Evolutionary conservation across 2,888 invertebrate genomes (phyloP), one percentile per base, ranked within the genome.

Genomic region (Brachypterus glaber): DNA sequence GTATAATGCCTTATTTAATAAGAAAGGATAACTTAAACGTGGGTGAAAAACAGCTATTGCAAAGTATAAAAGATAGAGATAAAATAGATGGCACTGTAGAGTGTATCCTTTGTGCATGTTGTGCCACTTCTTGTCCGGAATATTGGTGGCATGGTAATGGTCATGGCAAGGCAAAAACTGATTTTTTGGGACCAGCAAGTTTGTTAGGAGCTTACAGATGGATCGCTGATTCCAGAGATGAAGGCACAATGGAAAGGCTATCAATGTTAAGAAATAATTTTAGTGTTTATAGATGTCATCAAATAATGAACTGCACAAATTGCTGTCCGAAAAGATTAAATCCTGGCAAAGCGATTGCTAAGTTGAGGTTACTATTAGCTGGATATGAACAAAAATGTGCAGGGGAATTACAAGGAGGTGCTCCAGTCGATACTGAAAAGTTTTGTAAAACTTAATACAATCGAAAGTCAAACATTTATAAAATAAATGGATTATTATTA

Each of bases 101-200:
- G 57, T 89, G 88, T 59, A 79, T 89, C 33, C 65, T 89, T 12
- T 89, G 88, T 56, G 81, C 82, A 0, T 89, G 88, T 57, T 89
- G 88, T 54, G 73, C 82, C 1, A 85, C 82, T 1, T 69, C 84
- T 0, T 89, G 88, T 51, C 88, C 88, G 0, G 79, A 82, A 37
- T 89, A 89, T 60, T 89, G 88, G 88, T 89, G 88, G 88, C 83
- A 85, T 49, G 33, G 31, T 11, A n/a, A n/a, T n/a, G n/a, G n/a
- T n/a, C 47, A 53, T 30, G 27, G 43, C 8, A 51, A 53, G 17
- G 31, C 37, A 2, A 48, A 49, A 1, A 77, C 86, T 41, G 74
- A 83, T 49, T 88, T 85, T 60, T 66, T 88, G 25, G 88, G 89
- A 0, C 88, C 88, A 1, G 85, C 87, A 1, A 71, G 79, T 1